Conservation (phyloP, 1,140 invertebrate species). For the Scaptomyza hsui region DNA sequence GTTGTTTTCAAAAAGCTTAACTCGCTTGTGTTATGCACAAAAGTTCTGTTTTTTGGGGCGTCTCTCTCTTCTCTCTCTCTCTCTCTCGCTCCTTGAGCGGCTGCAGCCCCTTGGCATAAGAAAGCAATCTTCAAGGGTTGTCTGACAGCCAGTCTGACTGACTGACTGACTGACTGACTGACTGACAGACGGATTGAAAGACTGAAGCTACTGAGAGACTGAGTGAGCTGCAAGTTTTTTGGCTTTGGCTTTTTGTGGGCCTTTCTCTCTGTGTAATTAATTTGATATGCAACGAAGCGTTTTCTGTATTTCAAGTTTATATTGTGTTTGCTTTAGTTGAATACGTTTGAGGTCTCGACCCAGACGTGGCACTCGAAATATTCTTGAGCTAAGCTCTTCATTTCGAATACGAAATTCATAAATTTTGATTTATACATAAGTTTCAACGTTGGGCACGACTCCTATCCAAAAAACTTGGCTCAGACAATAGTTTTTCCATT, state of each 20-base stretch:
- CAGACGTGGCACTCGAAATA: conserved; percentile 56
- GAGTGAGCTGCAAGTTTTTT: conserved; percentile 9
- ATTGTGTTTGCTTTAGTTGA: conserved; percentile 80
- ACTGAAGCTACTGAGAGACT: conserved; percentile 8
- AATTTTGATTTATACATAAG: conserved; percentile 68
- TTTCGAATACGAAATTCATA: conserved; percentile 61
- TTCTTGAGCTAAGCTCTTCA: conserved; percentile 46
- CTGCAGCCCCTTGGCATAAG: conserved; percentile 66
- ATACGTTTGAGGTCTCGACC: conserved; percentile 54
- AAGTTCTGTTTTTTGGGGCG: conserved; percentile 43
- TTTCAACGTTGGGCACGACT: conserved; percentile 49
- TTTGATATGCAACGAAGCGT: conserved; percentile 82
- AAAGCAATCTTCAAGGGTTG: conserved; percentile 81
- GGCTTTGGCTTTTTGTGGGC: conserved; percentile 50
- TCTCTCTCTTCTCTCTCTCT: no score
- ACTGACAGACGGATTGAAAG: conserved; percentile 3
- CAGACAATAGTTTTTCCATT: conserved; percentile 73
- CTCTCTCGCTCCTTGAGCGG: conserved; percentile 18
- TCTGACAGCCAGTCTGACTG: conserved; percentile 54
- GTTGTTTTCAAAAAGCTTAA: conserved; percentile 63
- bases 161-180: conserved; percentile 28
- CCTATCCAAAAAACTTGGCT: conserved; percentile 18
- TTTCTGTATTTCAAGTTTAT: conserved; percentile 74
- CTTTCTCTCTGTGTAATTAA: conserved; percentile 77
- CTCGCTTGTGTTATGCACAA: conserved; percentile 70